phyloP scores from a whole-genome alignment of 2,797 vertebrate species.

The Manis pentadactyla region DNA sequence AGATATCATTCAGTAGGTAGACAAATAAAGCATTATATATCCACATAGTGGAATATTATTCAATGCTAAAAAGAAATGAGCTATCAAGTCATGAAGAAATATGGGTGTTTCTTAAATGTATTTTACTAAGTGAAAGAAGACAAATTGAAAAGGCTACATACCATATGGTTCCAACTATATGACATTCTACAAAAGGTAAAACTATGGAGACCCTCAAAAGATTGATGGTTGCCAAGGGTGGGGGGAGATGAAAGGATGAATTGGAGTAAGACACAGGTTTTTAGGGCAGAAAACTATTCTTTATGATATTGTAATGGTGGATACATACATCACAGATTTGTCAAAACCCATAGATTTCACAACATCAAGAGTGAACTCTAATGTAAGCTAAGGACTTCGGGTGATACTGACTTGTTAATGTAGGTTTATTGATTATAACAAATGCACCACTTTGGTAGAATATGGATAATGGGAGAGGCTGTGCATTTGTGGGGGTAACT shows the following conservation, averaged over 20 bases:
- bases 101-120: not conserved
- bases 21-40: not conserved
- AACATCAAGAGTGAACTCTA: not conserved
- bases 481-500: not conserved
- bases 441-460: not conserved
- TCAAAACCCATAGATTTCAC: not conserved
- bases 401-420: not conserved
- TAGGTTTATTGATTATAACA: not conserved
- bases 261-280: not conserved
- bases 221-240: not conserved
- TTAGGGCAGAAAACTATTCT: not conserved
- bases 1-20: not conserved
- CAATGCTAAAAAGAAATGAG: not conserved
- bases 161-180: not conserved
- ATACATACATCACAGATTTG: not conserved
- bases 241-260: not conserved
- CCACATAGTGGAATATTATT: not conserved
- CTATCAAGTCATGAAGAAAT: not conserved
- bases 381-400: not conserved
- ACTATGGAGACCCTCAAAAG: not conserved
- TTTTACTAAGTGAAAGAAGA: not conserved
- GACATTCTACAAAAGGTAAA: not conserved
- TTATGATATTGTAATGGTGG: not conserved
- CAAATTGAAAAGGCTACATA: not conserved
- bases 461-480: not conserved